These are phyloP conservation scores for Rhinolophus ferrumequinum DNA, from an alignment of 2,113 vertebrate species.

Conservation along the genomic window DNA sequence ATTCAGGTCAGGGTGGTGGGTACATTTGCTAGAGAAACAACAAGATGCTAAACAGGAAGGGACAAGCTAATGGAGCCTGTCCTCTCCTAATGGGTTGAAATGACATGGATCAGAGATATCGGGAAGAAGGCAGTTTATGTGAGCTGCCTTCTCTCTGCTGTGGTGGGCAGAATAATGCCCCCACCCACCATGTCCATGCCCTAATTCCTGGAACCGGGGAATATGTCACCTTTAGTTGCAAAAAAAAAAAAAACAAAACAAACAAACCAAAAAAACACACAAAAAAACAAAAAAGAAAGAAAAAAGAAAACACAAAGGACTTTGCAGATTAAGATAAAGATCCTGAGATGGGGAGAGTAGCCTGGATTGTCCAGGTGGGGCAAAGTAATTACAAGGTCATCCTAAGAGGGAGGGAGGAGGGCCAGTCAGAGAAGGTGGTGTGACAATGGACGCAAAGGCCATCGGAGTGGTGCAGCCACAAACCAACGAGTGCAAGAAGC, in stretches of 20 bases:
- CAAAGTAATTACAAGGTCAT: neutral
- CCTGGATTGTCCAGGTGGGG: neutral
- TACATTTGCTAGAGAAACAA: neutral
- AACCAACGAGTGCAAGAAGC: neutral
- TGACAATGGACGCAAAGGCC: rapidly evolving
- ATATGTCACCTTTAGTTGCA: neutral
- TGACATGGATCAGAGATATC: neutral
- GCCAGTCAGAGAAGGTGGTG: neutral
- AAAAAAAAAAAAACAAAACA: neutral
- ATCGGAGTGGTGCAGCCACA: rapidly evolving
- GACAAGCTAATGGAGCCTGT: neutral
- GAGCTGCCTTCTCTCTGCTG: neutral
- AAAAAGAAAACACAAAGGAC: neutral
- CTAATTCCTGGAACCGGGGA: neutral
- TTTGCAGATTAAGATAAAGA: neutral
- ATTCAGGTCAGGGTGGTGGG: neutral
- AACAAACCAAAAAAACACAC: no score
- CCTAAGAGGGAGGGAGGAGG: neutral
- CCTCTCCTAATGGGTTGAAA: neutral
- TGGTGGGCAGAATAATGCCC: neutral
- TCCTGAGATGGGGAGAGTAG: neutral
- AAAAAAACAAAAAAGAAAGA: no score
- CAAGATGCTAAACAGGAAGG: neutral
- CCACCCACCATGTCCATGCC: neutral
- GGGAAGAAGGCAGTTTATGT: neutral